A percentile compares a stretch with the other conserved stretches of the same genome.
Conservation (phyloP, 2,113 vertebrate species). For the Brienomyrus brachyistius region DNA sequence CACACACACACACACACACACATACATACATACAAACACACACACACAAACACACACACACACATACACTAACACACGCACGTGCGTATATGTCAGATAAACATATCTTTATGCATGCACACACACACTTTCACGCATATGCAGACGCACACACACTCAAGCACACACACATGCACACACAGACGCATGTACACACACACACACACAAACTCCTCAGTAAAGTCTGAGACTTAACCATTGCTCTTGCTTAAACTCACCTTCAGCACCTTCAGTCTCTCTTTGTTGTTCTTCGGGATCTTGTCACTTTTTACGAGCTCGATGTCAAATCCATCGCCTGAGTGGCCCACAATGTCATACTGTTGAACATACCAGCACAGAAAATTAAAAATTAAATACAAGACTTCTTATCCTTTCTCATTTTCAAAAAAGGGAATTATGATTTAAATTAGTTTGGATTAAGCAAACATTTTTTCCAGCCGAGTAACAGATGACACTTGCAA, state of each 20-base stretch:
- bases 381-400: slow-evolving; percentile 18
- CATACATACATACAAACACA: neutral
- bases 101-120: too few species aligned
- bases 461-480: neutral
- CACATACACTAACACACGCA: too few species aligned
- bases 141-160: too few species aligned
- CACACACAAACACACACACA: neutral
- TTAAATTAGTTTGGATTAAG: neutral
- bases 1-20: neutral
- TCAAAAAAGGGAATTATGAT: neutral
- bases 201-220: neutral
- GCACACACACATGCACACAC: too few species aligned
- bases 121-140: neutral
- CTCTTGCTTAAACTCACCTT: slow-evolving; percentile 66
- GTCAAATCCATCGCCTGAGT: slow-evolving; percentile 84
- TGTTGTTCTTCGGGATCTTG: slow-evolving; percentile 83
- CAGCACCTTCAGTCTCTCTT: slow-evolving; percentile 83
- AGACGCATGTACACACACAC: too few species aligned
- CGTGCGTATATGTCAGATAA: too few species aligned
- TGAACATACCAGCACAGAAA: slow-evolving; percentile 30
- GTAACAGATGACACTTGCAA: neutral
- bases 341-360: slow-evolving; percentile 85
- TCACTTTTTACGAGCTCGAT: slow-evolving; percentile 72
- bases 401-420: neutral
- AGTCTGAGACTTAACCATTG: neutral